Conservation (phyloP, 2,888 invertebrate genomes). For the Acrocyrtus sp. region DNA sequence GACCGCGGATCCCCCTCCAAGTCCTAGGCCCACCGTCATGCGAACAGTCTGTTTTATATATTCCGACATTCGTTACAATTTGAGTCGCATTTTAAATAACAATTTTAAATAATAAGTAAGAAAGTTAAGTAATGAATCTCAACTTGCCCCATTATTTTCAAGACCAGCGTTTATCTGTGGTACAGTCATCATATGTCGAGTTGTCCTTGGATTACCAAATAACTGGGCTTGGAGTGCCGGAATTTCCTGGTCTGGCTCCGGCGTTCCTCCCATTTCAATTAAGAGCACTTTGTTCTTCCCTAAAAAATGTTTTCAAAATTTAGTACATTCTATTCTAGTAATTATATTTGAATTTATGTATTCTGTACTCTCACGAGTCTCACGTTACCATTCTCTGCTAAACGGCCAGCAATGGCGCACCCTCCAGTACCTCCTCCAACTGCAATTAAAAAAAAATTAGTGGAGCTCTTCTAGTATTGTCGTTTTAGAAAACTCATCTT, state of each 20-base stretch:
- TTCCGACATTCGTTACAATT: too few species aligned
- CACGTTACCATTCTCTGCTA: not conserved
- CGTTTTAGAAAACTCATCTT: not conserved
- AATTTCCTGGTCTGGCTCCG: not conserved
- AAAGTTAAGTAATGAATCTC: not conserved
- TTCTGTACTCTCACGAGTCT: too few species aligned
- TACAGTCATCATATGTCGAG: not conserved
- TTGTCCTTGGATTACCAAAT: not conserved
- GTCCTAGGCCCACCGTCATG: not conserved
- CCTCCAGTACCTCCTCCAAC: slow-evolving; percentile 25
- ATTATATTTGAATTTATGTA: too few species aligned
- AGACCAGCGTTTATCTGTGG: slow-evolving; percentile 6
- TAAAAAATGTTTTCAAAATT: too few species aligned
- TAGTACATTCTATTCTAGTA: too few species aligned
- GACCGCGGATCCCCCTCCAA: slow-evolving; percentile 19
- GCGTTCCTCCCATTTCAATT: not conserved
- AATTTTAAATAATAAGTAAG: not conserved
- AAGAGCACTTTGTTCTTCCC: not conserved
- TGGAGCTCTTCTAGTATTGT: not conserved
- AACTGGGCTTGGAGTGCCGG: not conserved
- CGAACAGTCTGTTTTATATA: not conserved
- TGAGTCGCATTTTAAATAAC: too few species aligned
- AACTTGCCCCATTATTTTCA: not conserved
- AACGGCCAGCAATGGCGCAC: not conserved
- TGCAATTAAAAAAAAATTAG: not conserved